phyloP scores from a whole-genome alignment of 1,140 invertebrate genomes.

The Hylaeus volcanicus region DNA sequence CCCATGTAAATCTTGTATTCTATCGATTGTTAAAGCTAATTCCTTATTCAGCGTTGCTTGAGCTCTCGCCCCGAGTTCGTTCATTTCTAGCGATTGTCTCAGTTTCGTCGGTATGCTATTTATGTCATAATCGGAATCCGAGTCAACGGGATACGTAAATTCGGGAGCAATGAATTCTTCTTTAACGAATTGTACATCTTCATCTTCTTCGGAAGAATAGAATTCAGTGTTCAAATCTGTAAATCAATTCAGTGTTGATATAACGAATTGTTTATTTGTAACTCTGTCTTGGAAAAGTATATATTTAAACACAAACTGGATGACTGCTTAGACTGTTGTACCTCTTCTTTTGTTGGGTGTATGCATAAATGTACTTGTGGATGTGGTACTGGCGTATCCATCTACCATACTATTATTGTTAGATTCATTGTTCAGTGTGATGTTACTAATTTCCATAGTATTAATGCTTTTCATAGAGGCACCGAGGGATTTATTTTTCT shows the following conservation, averaged over 20 bases:
- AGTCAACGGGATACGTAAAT: neutral
- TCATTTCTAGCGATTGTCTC: neutral
- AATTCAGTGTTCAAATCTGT: neutral
- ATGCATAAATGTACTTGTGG: no score
- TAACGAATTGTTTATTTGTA: conserved; percentile 62
- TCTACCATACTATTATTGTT: no score
- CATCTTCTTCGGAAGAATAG: no score
- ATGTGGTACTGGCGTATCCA: no score
- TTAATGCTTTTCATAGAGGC: no score
- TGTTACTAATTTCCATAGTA: no score
- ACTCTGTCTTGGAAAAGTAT: conserved; percentile 66
- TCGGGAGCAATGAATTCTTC: neutral
- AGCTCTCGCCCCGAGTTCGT: conserved; percentile 76
- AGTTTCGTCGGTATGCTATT: conserved; percentile 19
- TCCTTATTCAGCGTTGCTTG: conserved; percentile 83
- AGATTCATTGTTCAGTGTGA: no score
- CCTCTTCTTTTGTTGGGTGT: no score
- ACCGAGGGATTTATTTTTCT: no score
- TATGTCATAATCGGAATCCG: conserved; percentile 6
- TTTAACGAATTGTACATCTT: neutral
- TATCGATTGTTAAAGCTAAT: conserved; percentile 86
- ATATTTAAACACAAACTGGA: no score
- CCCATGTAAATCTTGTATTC: conserved; percentile 87
- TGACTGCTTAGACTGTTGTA: no score
- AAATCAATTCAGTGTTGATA: no score